phyloP scores from a whole-genome alignment of 2,797 vertebrate species.

The Chaetophractus vellerosus region DNA sequence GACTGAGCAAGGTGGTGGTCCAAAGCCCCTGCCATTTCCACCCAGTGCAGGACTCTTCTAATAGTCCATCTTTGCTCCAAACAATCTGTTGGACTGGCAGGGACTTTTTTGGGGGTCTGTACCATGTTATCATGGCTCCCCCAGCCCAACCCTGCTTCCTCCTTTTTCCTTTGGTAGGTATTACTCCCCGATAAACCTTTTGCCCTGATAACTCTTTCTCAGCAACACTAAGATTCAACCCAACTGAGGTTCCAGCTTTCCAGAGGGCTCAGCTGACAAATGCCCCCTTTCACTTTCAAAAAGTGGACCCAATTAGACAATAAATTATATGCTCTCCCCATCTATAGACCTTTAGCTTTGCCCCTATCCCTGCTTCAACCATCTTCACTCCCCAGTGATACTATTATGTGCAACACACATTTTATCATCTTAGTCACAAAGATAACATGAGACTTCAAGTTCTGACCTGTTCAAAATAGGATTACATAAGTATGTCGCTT shows the following conservation, averaged over 20 bases:
- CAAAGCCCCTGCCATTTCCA: background rate
- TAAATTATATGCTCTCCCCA: background rate
- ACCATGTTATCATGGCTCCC: background rate
- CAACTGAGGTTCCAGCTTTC: background rate
- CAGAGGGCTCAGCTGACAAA: background rate
- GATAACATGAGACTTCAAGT: background rate
- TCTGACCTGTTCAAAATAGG: background rate
- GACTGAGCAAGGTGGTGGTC: background rate
- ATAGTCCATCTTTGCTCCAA: background rate
- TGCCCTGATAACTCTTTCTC: background rate
- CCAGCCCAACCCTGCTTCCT: background rate
- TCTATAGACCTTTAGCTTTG: background rate
- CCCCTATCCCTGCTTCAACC: background rate
- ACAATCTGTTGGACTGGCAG: background rate
- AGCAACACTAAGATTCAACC: no score
- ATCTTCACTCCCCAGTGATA: background rate
- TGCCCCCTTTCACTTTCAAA: background rate
- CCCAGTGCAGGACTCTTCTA: background rate
- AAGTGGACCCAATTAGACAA: background rate
- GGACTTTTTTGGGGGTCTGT: background rate
- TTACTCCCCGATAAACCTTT: background rate
- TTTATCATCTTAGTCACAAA: background rate
- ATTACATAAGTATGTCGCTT: background rate
- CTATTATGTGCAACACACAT: background rate
- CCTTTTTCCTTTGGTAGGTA: background rate